Conservation (phyloP, 2,888 invertebrate genomes). For the Chloroclysta siterata region DNA sequence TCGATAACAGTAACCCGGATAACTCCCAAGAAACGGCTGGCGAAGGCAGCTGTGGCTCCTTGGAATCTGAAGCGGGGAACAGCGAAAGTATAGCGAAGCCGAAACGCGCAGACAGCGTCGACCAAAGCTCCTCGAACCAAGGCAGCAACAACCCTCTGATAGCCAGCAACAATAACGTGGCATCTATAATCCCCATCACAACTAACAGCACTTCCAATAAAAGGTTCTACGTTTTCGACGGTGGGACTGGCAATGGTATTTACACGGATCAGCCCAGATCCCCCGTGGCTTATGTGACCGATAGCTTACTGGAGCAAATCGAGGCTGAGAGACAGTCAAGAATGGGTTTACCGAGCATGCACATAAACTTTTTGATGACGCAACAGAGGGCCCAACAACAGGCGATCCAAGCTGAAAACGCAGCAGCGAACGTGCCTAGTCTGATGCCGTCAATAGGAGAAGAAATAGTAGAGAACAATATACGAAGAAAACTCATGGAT, state of each 20-base stretch:
- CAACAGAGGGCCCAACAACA: constrained; percentile 71
- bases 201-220: constrained; percentile 72
- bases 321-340: constrained; percentile 77
- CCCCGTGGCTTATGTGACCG: constrained; percentile 78
- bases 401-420: constrained; percentile 55
- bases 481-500: constrained; percentile 84
- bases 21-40: constrained; percentile 72
- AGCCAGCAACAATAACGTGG: constrained; percentile 77
- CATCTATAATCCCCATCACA: constrained; percentile 76
- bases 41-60: constrained; percentile 79
- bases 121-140: constrained; percentile 80
- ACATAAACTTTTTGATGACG: constrained; percentile 76
- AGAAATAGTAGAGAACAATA: constrained; percentile 81
- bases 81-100: constrained; percentile 68
- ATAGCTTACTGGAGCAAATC: constrained; percentile 78
- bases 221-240: constrained; percentile 79
- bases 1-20: constrained; percentile 63
- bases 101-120: constrained; percentile 74
- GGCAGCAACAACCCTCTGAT: constrained; percentile 81
- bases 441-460: constrained; percentile 84
- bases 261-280: constrained; percentile 74
- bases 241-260: constrained; percentile 65
- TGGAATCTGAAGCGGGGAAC: constrained; percentile 76
- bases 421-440: constrained; percentile 67
- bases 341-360: constrained; percentile 81